Evolutionary conservation across 2,888 invertebrate genomes (phyloP).

Genomic region (Phanerotoma sp.): DNA sequence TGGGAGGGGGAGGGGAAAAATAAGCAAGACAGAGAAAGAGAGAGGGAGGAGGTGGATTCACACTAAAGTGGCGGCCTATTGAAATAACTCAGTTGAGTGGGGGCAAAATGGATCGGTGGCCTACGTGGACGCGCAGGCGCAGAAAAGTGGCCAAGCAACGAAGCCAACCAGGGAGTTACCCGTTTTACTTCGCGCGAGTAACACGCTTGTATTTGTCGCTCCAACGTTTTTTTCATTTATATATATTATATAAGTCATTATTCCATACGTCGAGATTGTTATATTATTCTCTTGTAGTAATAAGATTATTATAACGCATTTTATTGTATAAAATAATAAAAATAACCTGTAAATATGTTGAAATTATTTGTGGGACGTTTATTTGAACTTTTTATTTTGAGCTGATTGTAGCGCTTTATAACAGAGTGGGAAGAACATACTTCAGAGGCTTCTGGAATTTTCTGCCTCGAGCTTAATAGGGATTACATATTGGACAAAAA

Average conservation of each 20-base stretch:
- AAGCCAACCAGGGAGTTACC: conserved; percentile 51
- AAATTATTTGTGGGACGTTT: not conserved
- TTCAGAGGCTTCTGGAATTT: no score
- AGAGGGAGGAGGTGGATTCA: conserved; percentile 7
- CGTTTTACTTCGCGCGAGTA: conserved; percentile 55
- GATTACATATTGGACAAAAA: no score
- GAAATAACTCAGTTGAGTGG: conserved; percentile 20
- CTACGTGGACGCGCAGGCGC: conserved; percentile 44
- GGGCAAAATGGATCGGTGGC: conserved; percentile 14
- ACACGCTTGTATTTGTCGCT: conserved; percentile 42
- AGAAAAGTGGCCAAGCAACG: conserved; percentile 37
- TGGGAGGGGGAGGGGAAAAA: conserved; percentile 6
- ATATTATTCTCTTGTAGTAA: not conserved
- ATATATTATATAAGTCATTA: conserved; percentile 1
- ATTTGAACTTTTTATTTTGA: not conserved
- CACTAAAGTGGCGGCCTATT: conserved; percentile 14
- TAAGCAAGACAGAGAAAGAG: conserved; percentile 11
- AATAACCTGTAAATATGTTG: no score
- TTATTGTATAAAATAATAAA: no score
- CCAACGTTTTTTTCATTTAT: conserved; percentile 21
- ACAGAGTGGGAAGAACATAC: no score
- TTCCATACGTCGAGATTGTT: not conserved
- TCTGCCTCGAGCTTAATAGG: no score
- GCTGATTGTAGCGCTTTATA: no score
- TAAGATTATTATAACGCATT: not conserved